phyloP scores from a whole-genome alignment of 2,888 invertebrate genomes.

The Atethmia centrago region DNA sequence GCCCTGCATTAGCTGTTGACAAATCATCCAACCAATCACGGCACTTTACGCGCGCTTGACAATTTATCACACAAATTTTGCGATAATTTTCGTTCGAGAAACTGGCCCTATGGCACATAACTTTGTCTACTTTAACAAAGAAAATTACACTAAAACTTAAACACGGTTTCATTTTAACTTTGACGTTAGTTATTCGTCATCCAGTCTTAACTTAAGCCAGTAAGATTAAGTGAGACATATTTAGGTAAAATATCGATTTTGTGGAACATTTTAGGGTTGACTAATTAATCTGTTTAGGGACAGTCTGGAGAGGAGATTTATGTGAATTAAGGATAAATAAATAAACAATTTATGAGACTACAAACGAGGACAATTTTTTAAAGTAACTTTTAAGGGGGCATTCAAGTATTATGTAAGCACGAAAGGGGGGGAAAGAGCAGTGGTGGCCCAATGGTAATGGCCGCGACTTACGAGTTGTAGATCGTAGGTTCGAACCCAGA shows the following conservation, averaged over 20 bases:
- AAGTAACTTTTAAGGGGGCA: too few relatives aligned
- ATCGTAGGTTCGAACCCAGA: too few relatives aligned
- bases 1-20: neutral
- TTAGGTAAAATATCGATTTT: conserved; percentile 48
- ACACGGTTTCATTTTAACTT: conserved; percentile 6
- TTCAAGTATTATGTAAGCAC: too few relatives aligned
- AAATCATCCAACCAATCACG: neutral
- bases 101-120: neutral
- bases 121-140: neutral
- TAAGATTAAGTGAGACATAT: conserved; percentile 33
- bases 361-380: neutral
- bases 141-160: neutral
- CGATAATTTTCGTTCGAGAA: too few relatives aligned
- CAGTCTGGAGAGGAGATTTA: conserved; percentile 1
- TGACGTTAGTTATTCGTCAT: conserved; percentile 14
- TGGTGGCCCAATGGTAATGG: too few relatives aligned
- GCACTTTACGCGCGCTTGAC: neutral
- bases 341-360: neutral
- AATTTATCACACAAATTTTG: neutral
- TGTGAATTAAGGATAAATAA: neutral
- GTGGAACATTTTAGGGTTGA: conserved; percentile 31
- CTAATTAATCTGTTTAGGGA: conserved; percentile 31
- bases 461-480: too few relatives aligned
- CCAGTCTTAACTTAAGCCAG: conserved; percentile 19
- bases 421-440: too few relatives aligned